Conservation (phyloP, 1,140 invertebrate genomes). For the Pseudomyrmex cubaensis region DNA sequence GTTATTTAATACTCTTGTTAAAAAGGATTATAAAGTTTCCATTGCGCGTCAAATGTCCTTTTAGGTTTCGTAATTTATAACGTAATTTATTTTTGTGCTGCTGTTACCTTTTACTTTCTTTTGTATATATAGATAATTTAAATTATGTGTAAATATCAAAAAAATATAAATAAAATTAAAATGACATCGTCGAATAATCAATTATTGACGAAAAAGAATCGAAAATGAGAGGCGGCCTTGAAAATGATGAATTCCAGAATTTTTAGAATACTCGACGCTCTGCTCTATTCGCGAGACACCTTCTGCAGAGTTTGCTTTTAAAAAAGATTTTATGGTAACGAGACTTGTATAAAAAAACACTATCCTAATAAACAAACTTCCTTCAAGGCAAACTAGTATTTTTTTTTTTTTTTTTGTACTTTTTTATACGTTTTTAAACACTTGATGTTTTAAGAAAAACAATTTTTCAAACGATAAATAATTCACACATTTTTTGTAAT, state of each 20-base stretch:
- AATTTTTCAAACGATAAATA: neutral
- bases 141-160: neutral
- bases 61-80: neutral
- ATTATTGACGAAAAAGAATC: conserved; percentile 23
- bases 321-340: neutral
- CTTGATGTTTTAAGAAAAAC: neutral
- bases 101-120: neutral
- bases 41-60: neutral
- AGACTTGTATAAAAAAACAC: neutral
- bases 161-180: neutral
- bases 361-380: conserved; percentile 5
- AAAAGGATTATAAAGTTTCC: neutral
- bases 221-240: conserved; percentile 20
- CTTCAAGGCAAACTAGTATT: neutral
- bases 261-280: conserved; percentile 18
- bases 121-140: neutral
- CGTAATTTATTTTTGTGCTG: neutral
- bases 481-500: neutral
- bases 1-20: neutral
- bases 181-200: conserved; percentile 1
- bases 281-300: conserved; percentile 7
- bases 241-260: conserved; percentile 41
- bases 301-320: neutral
- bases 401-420: neutral
- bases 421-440: too few relatives aligned